These are phyloP conservation scores for Takifugu ocellatus DNA, from an alignment of 2,797 vertebrate species.

Conservation along the genomic window DNA sequence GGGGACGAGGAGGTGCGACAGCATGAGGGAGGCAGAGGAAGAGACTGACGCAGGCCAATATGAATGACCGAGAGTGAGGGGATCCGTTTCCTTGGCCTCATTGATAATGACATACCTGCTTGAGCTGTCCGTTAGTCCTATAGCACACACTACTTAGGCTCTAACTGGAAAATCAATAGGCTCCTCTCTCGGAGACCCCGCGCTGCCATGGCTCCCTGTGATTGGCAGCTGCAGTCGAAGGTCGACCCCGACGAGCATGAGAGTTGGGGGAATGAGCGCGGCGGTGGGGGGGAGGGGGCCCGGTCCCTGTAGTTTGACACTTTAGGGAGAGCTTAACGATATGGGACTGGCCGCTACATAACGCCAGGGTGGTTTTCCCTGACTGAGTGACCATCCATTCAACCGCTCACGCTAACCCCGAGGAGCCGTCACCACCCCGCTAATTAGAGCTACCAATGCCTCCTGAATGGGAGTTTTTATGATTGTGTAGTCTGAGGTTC, in stretches of 20 bases:
- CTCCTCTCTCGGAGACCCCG: slow-evolving; percentile 85
- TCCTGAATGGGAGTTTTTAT: slow-evolving; percentile 42
- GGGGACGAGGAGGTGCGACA: slow-evolving; percentile 59
- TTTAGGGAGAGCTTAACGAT: slow-evolving; percentile 89
- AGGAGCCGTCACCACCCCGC: slow-evolving; percentile 59
- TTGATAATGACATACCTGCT: slow-evolving; percentile 99
- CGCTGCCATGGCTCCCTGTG: slow-evolving; percentile 89
- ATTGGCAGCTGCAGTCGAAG: slow-evolving; percentile 79
- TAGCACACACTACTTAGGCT: slow-evolving; percentile 95
- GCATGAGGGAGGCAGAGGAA: slow-evolving; percentile 36
- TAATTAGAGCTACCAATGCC: slow-evolving; percentile 64
- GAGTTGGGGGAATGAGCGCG: slow-evolving; percentile 58
- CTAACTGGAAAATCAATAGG: slow-evolving; percentile 99
- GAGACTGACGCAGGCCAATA: slow-evolving; percentile 71
- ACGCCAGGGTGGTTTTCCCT: slow-evolving; percentile 53
- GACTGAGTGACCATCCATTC: slow-evolving; percentile 58
- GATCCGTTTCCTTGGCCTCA: slow-evolving; percentile 87
- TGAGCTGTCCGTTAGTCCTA: slow-evolving; percentile 92
- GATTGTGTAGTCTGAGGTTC: slow-evolving; percentile 35
- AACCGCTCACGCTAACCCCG: slow-evolving; percentile 41
- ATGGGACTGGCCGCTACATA: slow-evolving; percentile 78
- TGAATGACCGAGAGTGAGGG: slow-evolving; percentile 81
- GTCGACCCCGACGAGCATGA: slow-evolving; percentile 79
- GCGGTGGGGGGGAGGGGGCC: slow-evolving; percentile 19
- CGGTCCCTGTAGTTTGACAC: slow-evolving; percentile 78